These are phyloP conservation scores for Lerista edwardsae DNA, from an alignment of 2,797 vertebrate genomes.

Conservation along the genomic window DNA sequence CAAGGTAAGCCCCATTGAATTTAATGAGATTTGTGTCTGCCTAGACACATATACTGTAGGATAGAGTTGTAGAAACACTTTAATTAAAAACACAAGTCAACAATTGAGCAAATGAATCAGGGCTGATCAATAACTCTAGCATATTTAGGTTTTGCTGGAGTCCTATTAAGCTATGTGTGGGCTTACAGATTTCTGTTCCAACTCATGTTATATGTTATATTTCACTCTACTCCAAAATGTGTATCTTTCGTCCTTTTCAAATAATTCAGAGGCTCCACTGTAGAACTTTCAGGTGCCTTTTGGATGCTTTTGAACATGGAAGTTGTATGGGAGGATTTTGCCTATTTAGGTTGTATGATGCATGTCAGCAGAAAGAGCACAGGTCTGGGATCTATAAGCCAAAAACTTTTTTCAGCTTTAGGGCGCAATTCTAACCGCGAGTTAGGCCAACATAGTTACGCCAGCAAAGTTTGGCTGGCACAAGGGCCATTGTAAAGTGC, in stretches of 20 bases:
- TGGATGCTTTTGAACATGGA: not conserved
- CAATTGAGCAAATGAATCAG: not conserved
- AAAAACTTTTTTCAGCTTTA: not conserved
- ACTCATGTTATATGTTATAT: not conserved
- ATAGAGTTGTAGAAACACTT: too few species aligned
- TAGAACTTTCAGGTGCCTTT: not conserved
- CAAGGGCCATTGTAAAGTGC: too few species aligned
- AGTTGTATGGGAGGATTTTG: not conserved
- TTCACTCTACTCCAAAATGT: not conserved
- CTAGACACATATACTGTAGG: too few species aligned
- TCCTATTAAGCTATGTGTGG: not conserved
- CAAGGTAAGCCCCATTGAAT: too few species aligned
- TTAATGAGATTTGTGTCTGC: too few species aligned
- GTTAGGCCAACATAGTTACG: too few species aligned
- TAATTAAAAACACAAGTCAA: too few species aligned
- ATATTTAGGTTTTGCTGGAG: not conserved
- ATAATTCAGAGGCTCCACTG: not conserved
- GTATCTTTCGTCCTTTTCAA: not conserved
- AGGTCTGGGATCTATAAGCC: not conserved
- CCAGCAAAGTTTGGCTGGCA: too few species aligned
- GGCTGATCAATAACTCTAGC: not conserved
- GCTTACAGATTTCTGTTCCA: not conserved
- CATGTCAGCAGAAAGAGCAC: not conserved
- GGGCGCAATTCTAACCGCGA: too few species aligned
- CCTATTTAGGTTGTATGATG: not conserved